Conservation (phyloP, 1,140 invertebrate genomes). For the Drosophila virilis region DNA sequence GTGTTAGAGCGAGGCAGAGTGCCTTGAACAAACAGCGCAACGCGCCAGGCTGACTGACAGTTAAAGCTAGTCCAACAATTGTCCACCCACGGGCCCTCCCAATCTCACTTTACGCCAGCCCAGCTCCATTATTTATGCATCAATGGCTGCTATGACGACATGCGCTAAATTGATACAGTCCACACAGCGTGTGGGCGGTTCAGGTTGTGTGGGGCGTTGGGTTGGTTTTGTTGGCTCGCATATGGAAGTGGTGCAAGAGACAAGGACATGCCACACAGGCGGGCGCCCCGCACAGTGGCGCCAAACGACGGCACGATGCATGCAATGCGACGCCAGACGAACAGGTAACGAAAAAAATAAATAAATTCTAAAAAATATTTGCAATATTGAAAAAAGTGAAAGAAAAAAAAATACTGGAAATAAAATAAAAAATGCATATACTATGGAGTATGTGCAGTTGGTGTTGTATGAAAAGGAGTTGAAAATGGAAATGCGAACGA, state of each 20-base stretch:
- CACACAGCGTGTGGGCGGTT: conserved; percentile 39
- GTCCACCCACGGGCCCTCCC: conserved; percentile 14
- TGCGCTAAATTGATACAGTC: conserved; percentile 80
- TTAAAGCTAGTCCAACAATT: conserved; percentile 72
- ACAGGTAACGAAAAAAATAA: conserved; percentile 47
- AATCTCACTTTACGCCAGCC: conserved; percentile 10
- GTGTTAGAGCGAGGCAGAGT: conserved; percentile 11
- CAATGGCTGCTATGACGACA: conserved; percentile 80
- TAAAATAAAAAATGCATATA: conserved; percentile 10
- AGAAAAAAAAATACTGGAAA: neutral
- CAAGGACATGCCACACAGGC: conserved; percentile 50
- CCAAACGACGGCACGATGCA: conserved; percentile 64
- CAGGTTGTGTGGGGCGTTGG: neutral
- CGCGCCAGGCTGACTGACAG: conserved; percentile 66
- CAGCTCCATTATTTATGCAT: conserved; percentile 78
- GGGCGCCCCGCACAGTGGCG: conserved; percentile 51
- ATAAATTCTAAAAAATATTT: conserved; percentile 65
- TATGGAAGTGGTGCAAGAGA: conserved; percentile 33
- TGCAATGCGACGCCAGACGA: conserved; percentile 61
- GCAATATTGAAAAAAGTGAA: conserved; percentile 70
- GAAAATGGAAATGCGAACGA: conserved; percentile 38
- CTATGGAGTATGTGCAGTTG: conserved; percentile 1
- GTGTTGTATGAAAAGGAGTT: conserved; percentile 13
- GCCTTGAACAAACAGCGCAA: conserved; percentile 38
- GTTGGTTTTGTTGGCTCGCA: neutral